Conservation (phyloP, 1,140 invertebrate species). For the Drosophila pseudoobscura region DNA sequence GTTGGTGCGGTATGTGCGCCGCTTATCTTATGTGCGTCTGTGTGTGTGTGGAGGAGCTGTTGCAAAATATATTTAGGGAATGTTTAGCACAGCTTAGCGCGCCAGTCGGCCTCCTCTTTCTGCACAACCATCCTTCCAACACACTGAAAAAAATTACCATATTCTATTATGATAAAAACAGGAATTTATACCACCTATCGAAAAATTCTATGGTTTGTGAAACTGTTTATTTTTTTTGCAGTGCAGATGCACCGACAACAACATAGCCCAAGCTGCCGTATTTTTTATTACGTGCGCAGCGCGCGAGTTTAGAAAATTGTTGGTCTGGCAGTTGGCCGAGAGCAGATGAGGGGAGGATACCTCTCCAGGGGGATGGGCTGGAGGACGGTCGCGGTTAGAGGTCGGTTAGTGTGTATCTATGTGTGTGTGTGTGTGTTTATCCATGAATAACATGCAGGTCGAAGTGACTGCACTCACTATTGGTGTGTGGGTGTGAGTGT, state of each 20-base stretch:
- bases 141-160: not conserved
- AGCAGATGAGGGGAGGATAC: constrained; percentile 11
- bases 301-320: constrained; percentile 76
- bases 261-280: constrained; percentile 28
- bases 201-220: too few species aligned
- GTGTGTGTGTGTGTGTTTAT: constrained; percentile 56
- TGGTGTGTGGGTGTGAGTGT: constrained; percentile 31
- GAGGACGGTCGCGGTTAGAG: constrained; percentile 42
- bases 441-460: constrained; percentile 79
- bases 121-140: not conserved
- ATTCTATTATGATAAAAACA: too few species aligned
- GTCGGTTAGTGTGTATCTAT: constrained; percentile 24
- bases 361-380: not conserved
- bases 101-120: constrained; percentile 35
- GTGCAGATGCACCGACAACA: not conserved
- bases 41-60: constrained; percentile 60
- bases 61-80: constrained; percentile 80
- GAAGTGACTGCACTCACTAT: constrained; percentile 56
- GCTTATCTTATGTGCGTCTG: constrained; percentile 58
- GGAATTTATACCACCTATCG: too few species aligned
- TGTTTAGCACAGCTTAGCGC: constrained; percentile 79
- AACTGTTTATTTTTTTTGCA: not conserved
- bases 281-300: constrained; percentile 60
- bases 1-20: constrained; percentile 56
- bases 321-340: constrained; percentile 62